These are phyloP conservation scores for Dipodomys ordii DNA, from an alignment of 2,113 vertebrate species.

Conservation along the genomic window DNA sequence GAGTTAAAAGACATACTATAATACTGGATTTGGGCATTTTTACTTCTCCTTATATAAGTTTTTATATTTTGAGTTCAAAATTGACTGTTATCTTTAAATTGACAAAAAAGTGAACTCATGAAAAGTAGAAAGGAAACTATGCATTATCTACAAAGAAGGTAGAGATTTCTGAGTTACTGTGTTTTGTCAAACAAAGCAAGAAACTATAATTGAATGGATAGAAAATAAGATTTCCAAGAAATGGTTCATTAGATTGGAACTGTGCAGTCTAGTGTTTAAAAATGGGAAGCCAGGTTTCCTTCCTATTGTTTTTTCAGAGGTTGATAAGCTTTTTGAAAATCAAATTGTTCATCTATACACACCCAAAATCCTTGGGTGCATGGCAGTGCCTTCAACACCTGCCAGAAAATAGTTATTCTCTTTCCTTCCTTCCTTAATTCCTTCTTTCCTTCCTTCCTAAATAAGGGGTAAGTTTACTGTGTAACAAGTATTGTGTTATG, in stretches of 20 bases:
- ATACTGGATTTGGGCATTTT: constrained; percentile 6
- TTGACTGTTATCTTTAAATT: background rate
- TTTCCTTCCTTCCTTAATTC: background rate
- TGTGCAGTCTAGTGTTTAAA: constrained; percentile 24
- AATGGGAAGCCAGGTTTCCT: background rate
- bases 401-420: background rate
- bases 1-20: background rate
- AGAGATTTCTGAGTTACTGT: background rate
- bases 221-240: constrained; percentile 29
- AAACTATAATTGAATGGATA: background rate
- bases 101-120: background rate
- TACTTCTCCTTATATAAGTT: background rate
- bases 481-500: background rate
- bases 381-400: background rate
- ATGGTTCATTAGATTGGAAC: constrained; percentile 8
- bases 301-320: constrained; percentile 17
- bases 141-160: background rate
- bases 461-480: background rate
- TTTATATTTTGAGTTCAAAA: background rate
- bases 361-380: constrained; percentile 3
- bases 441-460: background rate
- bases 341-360: background rate
- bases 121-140: background rate
- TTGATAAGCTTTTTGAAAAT: constrained; percentile 60
- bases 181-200: background rate